Evolutionary conservation across 2,888 invertebrate species (phyloP).

Genomic region (Plutella xylostella): DNA sequence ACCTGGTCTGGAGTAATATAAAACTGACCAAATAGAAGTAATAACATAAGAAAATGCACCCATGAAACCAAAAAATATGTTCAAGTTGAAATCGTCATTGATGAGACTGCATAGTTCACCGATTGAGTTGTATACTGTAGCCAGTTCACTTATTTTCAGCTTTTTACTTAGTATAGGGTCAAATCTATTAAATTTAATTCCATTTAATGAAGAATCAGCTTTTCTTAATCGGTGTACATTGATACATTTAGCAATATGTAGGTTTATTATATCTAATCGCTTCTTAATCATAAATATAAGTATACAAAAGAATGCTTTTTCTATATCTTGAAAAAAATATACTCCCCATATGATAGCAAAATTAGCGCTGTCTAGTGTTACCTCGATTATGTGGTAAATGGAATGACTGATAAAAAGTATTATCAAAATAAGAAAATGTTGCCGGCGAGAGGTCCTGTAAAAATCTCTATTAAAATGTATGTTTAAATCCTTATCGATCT

Average conservation of each 20-base stretch:
- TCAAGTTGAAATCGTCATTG: slow-evolving; percentile 13
- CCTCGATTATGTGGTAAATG: too few species aligned
- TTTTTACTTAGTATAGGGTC: not conserved
- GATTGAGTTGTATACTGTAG: slow-evolving; percentile 9
- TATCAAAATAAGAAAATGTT: too few species aligned
- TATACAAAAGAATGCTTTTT: not conserved
- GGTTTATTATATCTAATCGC: not conserved
- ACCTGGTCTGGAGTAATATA: slow-evolving; percentile 6
- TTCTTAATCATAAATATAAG: not conserved
- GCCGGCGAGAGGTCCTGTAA: too few species aligned
- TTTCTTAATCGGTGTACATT: not conserved
- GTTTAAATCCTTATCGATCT: too few species aligned
- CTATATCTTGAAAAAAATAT: not conserved
- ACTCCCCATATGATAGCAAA: too few species aligned
- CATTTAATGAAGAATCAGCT: too few species aligned
- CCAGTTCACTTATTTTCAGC: not conserved
- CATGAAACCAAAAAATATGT: slow-evolving; percentile 12
- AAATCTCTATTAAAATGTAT: too few species aligned
- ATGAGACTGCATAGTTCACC: slow-evolving; percentile 12
- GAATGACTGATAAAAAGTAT: too few species aligned
- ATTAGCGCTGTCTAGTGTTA: too few species aligned
- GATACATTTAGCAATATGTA: not conserved
- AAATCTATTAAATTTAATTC: not conserved
- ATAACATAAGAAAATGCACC: slow-evolving; percentile 12
- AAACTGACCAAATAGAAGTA: slow-evolving; percentile 11